Percentiles rank a stretch among this genome's conserved stretches.
Evolutionary conservation across 2,797 vertebrate genomes (phyloP).

Genomic region (Aselliscus stoliczkanus): DNA sequence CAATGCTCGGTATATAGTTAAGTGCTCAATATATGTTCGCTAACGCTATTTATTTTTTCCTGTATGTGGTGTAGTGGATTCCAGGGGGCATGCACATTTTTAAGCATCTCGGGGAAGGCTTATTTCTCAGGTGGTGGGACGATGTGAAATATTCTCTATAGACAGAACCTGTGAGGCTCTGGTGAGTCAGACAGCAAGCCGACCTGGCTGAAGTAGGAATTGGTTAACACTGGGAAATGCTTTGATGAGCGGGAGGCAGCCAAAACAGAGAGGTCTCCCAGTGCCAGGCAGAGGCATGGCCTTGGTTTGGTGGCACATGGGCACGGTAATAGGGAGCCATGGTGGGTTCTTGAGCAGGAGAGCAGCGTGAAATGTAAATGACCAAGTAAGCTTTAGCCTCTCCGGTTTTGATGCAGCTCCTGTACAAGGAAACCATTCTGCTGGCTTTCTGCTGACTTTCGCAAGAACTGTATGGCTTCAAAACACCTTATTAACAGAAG

Average conservation of each 20-base stretch:
- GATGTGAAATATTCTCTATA: background rate
- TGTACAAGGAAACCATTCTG: too few relatives aligned
- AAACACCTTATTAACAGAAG: background rate
- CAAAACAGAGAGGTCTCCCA: background rate
- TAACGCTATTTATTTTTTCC: background rate
- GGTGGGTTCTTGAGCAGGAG: background rate
- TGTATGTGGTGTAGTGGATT: fast-evolving
- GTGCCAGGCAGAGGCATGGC: background rate
- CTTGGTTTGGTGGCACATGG: background rate
- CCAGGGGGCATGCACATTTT: fast-evolving
- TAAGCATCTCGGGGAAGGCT: background rate
- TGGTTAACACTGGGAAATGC: background rate
- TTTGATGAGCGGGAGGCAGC: background rate
- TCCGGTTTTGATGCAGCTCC: background rate
- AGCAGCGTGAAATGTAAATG: background rate
- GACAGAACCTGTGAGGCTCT: background rate
- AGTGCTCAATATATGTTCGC: fast-evolving
- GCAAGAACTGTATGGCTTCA: background rate
- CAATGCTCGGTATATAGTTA: fast-evolving
- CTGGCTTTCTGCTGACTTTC: background rate
- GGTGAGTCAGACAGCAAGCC: background rate
- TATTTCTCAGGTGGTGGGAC: background rate
- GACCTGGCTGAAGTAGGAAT: background rate
- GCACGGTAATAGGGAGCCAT: background rate
- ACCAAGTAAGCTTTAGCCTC: too few relatives aligned